Base-by-base conservation (phyloP, 2,888 invertebrate species). In the Odontocolon sp. region DNA sequence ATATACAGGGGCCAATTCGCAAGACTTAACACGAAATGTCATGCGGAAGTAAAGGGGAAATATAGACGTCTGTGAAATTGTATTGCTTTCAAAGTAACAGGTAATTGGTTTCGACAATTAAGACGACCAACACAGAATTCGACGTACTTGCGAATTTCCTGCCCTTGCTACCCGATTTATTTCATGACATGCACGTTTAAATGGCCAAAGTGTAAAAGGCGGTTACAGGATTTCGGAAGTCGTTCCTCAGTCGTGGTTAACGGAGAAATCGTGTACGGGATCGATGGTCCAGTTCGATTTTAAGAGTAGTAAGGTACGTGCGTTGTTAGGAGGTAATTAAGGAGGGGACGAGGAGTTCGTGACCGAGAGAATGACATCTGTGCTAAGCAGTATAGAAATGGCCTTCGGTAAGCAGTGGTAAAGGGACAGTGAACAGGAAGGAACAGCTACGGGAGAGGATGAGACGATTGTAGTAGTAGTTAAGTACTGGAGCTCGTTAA, bases 321-420 rank as follows among this genome's bases (percentile, higher is more conserved):
- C 71, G 67, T 56, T 59, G 56, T 77, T 63, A 71, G 45, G 54
- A 47, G 36, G 52, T 68, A 73, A 83, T 82, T 76, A 79, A 80
- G 77, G 71, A 28, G 56, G 56, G 61, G 56, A 75, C 54, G 38
- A 56, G 52, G 59, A 69, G 64, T 56, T 71, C 38, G 56, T 63
- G 28, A 6, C 38, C 38, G 6, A n/a, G 36, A 56, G 56, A 56
- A n/a, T 56, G 36, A 18, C 31, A 36, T 56, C 21, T 36, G 2
- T 16, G 5, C 36, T 33, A 21, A 18, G 52, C 23, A 18, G n/a
- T n/a, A n/a, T n/a, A n/a, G n/a, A n/a, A n/a, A n/a, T n/a, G n/a
- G n/a, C n/a, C n/a, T n/a, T n/a, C n/a, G n/a, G n/a, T n/a, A n/a
- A n/a, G n/a, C n/a, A n/a, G n/a, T n/a, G n/a, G n/a, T n/a, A n/a